A percentile compares a stretch with the other conserved stretches of the same genome.
Conservation (phyloP, 1,140 invertebrate species). For the Tetramorium alpestre region DNA sequence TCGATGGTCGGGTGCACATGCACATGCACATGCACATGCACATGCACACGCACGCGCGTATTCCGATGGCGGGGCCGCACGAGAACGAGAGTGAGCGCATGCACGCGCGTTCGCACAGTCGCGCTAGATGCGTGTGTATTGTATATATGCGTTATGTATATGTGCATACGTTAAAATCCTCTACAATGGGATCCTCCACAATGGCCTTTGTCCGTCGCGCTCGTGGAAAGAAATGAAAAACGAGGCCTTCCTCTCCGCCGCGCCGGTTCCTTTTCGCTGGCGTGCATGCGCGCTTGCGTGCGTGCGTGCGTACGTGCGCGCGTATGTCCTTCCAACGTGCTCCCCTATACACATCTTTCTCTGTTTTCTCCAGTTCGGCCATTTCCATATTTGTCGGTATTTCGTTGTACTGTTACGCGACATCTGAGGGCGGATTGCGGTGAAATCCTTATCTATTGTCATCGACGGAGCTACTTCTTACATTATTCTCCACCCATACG, state of each 20-base stretch:
- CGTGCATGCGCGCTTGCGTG: background rate
- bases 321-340: constrained; percentile 22
- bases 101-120: constrained; percentile 38
- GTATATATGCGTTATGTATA: constrained; percentile 12
- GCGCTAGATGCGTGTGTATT: constrained; percentile 10
- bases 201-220: constrained; percentile 76
- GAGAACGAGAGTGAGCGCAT: constrained; percentile 27
- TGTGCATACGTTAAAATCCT: constrained; percentile 76
- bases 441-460: background rate
- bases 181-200: constrained; percentile 76
- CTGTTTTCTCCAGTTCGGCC: background rate
- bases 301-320: background rate
- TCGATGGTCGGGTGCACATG: constrained; percentile 58
- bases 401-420: background rate
- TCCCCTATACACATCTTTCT: constrained; percentile 20
- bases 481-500: background rate
- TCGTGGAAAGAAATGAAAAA: constrained; percentile 77
- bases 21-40: constrained; percentile 37
- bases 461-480: background rate
- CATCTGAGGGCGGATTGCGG: too few relatives aligned
- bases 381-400: constrained; percentile 22
- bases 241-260: constrained; percentile 58
- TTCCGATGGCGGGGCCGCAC: constrained; percentile 29
- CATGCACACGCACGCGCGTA: constrained; percentile 31
- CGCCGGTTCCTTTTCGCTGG: background rate